phyloP scores from a whole-genome alignment of 2,888 invertebrate species.

The Himalopsyche tibetana region DNA sequence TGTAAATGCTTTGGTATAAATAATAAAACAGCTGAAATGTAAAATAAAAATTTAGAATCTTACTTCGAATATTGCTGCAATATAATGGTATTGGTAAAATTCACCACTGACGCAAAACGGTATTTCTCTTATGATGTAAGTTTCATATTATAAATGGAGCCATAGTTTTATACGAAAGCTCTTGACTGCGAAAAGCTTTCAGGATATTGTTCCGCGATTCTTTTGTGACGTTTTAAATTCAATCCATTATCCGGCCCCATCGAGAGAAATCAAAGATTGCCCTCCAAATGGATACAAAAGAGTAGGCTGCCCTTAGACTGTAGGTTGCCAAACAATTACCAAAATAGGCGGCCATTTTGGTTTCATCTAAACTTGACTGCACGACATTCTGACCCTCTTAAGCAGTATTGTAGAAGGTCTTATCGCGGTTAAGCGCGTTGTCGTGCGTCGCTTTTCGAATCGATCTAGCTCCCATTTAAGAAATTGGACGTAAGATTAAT shows the following conservation, averaged over 20 bases:
- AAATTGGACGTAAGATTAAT: conserved; percentile 47
- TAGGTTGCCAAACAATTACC: conserved; percentile 40
- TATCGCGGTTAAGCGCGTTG: conserved; percentile 6
- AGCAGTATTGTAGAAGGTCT: conserved; percentile 35
- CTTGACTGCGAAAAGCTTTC: conserved; percentile 41
- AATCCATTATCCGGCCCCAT: conserved; percentile 43
- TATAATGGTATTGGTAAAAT: neutral
- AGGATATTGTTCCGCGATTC: conserved; percentile 40
- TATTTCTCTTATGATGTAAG: conserved; percentile 16
- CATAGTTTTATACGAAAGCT: conserved; percentile 35
- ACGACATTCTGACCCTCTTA: conserved; percentile 43
- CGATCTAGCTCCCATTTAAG: conserved; percentile 41
- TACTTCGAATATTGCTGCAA: too few species aligned
- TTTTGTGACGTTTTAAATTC: conserved; percentile 42
- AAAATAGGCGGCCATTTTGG: conserved; percentile 40
- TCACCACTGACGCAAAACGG: neutral
- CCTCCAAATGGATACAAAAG: conserved; percentile 40
- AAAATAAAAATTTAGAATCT: too few species aligned
- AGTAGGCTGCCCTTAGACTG: conserved; percentile 35
- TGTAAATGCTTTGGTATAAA: too few species aligned
- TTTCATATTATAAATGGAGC: conserved; percentile 28
- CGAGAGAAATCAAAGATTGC: conserved; percentile 42
- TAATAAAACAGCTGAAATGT: too few species aligned
- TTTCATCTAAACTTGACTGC: conserved; percentile 40
- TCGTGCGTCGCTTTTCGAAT: conserved; percentile 37